Evolutionary conservation across 2,797 vertebrate species (phyloP).

Genomic region (Apodemus agrarius): DNA sequence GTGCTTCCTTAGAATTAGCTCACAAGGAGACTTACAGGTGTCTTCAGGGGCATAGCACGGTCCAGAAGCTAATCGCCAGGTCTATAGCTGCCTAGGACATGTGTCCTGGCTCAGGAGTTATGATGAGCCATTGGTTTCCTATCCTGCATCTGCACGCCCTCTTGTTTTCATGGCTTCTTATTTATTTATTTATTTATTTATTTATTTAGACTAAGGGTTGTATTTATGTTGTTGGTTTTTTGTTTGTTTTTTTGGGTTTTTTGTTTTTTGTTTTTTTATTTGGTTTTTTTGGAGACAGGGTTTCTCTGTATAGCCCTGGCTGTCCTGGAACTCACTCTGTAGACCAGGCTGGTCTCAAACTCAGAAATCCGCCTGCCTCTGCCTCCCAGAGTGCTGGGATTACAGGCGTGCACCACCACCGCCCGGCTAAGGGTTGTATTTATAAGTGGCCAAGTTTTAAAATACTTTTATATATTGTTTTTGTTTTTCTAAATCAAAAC

Average conservation of each 20-base stretch:
- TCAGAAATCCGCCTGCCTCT: too few species aligned
- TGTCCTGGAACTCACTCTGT: too few species aligned
- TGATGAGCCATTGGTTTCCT: background rate
- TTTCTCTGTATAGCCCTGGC: too few species aligned
- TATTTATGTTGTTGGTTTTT: too few species aligned
- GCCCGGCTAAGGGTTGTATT: background rate
- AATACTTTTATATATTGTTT: conserved; percentile 18
- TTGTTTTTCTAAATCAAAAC: conserved; percentile 39
- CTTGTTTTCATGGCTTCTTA: background rate
- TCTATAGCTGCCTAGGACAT: background rate
- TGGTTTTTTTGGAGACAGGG: too few species aligned
- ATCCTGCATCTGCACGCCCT: background rate
- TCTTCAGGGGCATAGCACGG: background rate
- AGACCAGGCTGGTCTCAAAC: too few species aligned
- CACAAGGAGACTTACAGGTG: background rate
- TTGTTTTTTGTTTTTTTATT: too few species aligned
- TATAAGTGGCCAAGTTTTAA: conserved; percentile 14
- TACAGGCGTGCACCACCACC: too few species aligned
- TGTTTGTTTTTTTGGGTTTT: too few species aligned
- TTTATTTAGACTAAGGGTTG: background rate
- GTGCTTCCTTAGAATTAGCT: background rate
- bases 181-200: background rate
- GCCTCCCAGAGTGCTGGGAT: too few species aligned
- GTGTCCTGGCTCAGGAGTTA: background rate
- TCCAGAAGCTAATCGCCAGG: background rate